Percentiles rank a stretch among this genome's conserved stretches.
phyloP scores from a whole-genome alignment of 1,140 invertebrate species.

The Trachelipus rathkii region DNA sequence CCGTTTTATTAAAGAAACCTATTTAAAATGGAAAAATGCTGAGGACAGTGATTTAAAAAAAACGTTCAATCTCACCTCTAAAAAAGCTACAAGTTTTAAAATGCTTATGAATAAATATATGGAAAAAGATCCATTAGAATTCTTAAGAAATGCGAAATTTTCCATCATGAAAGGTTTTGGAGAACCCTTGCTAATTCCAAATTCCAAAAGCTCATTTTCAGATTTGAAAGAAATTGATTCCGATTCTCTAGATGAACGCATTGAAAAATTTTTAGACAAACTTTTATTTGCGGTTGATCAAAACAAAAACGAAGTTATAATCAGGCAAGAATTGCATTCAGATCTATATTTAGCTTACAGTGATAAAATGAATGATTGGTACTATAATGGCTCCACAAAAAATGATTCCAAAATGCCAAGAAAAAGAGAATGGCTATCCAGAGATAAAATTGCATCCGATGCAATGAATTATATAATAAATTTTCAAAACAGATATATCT shows the following conservation, averaged over 20 bases:
- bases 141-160: neutral
- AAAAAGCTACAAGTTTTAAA: neutral
- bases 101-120: neutral
- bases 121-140: neutral
- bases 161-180: neutral
- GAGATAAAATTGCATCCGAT: neutral
- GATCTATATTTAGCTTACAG: neutral
- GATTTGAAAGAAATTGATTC: neutral
- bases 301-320: neutral
- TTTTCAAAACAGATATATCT: neutral
- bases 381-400: neutral
- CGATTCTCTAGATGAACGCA: neutral
- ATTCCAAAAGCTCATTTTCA: neutral
- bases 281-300: neutral
- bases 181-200: neutral
- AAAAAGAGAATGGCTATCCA: neutral
- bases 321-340: neutral
- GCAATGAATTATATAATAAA: neutral
- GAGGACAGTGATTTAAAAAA: neutral
- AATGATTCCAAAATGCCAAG: neutral
- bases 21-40: neutral
- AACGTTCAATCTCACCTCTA: neutral
- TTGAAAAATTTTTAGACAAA: neutral
- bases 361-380: neutral
- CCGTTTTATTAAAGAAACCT: neutral